A percentile compares a stretch with the other conserved stretches of the same genome.
phyloP scores from a whole-genome alignment of 2,888 invertebrate species.

The Ferrisia virgata region DNA sequence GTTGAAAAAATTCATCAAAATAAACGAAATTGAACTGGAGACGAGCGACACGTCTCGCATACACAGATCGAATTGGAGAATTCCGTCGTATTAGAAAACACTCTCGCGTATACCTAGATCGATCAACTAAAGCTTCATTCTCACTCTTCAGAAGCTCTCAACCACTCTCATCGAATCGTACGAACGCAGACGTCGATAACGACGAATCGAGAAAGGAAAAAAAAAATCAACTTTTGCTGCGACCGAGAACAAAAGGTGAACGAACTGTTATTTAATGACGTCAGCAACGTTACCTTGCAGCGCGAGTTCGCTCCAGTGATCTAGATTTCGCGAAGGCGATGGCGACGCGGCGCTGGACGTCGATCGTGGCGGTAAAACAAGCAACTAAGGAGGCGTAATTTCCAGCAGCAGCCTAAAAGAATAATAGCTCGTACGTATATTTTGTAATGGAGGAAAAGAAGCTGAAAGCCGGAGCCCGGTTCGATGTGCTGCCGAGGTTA shows the following conservation, averaged over 20 bases:
- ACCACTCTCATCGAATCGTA: too few relatives aligned
- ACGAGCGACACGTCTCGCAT: background rate
- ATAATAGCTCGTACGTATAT: constrained; percentile 3
- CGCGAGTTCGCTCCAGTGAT: constrained; percentile 41
- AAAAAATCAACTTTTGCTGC: constrained; percentile 34
- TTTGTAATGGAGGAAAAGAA: background rate
- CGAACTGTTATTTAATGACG: constrained; percentile 41
- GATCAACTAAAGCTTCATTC: background rate
- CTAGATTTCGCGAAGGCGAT: constrained; percentile 25
- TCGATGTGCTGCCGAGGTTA: background rate
- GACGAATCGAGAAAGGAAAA: constrained; percentile 6
- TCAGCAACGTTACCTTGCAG: constrained; percentile 34
- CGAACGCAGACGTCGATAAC: background rate
- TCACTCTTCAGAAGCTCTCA: background rate
- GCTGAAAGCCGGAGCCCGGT: background rate
- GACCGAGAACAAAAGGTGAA: constrained; percentile 40
- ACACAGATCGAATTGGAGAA: background rate
- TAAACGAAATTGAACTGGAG: background rate
- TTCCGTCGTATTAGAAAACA: background rate
- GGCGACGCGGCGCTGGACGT: background rate
- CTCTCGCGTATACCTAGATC: background rate
- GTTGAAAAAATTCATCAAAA: background rate
- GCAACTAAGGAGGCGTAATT: background rate
- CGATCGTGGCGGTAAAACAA: background rate
- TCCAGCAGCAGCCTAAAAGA: background rate